Base-by-base conservation (phyloP, 1,140 invertebrate genomes). In the Phocides pigmalion region DNA sequence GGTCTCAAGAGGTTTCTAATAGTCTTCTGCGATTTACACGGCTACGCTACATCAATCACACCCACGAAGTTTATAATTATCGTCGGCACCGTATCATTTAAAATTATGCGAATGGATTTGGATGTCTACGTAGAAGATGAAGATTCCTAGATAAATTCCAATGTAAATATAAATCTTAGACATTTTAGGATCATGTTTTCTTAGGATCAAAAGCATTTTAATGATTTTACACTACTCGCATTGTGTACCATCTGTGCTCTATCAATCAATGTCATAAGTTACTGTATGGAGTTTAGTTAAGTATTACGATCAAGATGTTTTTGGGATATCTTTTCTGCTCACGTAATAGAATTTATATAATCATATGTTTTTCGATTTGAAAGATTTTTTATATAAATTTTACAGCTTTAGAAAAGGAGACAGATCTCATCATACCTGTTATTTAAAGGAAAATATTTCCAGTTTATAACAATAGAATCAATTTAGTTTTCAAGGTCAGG, bases 41-140 rank as follows among this genome's bases (percentile, higher is more conserved):
- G 80, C 77, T 76, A 79, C 77, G 78, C 65, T 81, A 68, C 70
- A 82, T 87, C 74, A 63, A 83, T 87, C 84, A 78, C 83, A 79
- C 83, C 84, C 78, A 79, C 72, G 58, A 61, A 51, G 66, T 71
- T 66, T 64, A 81, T 72, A 70, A 66, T 63, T 51, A 71, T 62
- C 25, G 14, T 47, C 54, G 58, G 68, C 44, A 69, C 66, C 68
- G 68, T 75, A 71, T 66, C 58, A 71, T 72, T 72, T 51, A 44
- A 63, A 66, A 78, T 76, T 70, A 51, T 66, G 41, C 53, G 41
- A 64, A 59, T 46, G 12, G 39, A 16, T 58, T 47, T 46, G 12
- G 39, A 16, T 58, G 17, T 16, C 37, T 49, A 32, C 25, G 12
- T 58, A 28, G 39, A 28, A 44, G 14, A 19, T 6, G 16, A 9